A percentile compares a stretch with the other conserved stretches of the same genome.
phyloP scores from a whole-genome alignment of 2,797 vertebrate species.

The Platalea minor region DNA sequence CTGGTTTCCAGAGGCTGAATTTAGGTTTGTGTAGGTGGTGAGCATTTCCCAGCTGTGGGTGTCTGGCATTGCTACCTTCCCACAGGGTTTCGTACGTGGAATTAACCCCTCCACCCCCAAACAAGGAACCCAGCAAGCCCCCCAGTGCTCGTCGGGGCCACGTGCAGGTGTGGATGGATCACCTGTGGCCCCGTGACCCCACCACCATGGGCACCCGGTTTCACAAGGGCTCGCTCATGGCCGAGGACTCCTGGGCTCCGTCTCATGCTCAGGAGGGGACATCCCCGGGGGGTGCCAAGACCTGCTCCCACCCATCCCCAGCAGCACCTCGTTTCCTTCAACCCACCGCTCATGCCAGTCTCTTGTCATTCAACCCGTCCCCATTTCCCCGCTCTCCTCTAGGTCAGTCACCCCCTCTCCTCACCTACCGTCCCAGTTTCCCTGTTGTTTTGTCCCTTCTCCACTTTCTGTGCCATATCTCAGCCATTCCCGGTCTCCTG shows the following conservation, averaged over 20 bases:
- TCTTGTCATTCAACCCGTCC: neutral
- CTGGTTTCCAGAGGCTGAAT: constrained; percentile 48
- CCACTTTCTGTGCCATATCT: neutral
- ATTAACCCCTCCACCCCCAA: constrained; percentile 26
- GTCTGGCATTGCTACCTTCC: constrained; percentile 32
- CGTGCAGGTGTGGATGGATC: neutral
- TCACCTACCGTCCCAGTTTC: neutral
- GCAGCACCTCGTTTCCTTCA: neutral
- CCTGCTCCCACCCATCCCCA: neutral
- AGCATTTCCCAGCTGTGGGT: constrained; percentile 40
- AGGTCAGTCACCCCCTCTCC: neutral
- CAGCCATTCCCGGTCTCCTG: neutral
- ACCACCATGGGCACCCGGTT: neutral
- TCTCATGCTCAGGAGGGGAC: neutral
- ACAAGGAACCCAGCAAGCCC: neutral
- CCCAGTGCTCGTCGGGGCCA: rapidly evolving
- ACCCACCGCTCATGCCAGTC: rapidly evolving
- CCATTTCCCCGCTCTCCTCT: neutral
- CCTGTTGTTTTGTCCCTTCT: neutral
- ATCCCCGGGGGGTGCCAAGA: neutral
- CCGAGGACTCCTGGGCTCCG: neutral
- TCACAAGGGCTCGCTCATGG: neutral
- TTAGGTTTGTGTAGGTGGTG: constrained; percentile 36
- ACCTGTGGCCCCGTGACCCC: rapidly evolving
- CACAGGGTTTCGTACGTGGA: neutral